Percentiles rank a stretch among this genome's conserved stretches.
Conservation (phyloP, 1,140 invertebrate genomes). For the Homalodisca vitripennis region DNA sequence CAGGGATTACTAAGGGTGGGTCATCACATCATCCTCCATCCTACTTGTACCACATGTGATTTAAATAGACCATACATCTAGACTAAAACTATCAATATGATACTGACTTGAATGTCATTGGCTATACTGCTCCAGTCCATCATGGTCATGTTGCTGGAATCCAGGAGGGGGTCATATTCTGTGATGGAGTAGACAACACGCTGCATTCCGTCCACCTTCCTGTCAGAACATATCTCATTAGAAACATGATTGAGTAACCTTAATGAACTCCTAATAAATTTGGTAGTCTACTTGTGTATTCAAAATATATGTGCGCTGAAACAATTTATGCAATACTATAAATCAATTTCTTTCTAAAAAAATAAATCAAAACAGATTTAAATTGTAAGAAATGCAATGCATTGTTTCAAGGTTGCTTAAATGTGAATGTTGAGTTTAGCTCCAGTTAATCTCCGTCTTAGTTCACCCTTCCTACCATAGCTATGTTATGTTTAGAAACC, state of each 20-base stretch:
- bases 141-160: constrained; percentile 93
- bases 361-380: neutral
- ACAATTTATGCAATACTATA: neutral
- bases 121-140: constrained; percentile 90
- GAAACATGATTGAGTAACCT: neutral
- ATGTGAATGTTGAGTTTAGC: no score
- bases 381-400: no score
- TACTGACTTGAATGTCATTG: constrained; percentile 77
- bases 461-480: no score
- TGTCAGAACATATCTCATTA: constrained; percentile 1
- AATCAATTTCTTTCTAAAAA: neutral
- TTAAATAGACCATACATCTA: neutral
- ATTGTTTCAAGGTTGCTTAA: no score
- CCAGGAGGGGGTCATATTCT: constrained; percentile 86
- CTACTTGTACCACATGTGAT: neutral
- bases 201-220: constrained; percentile 39
- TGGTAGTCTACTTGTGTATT: neutral
- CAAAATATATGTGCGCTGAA: neutral
- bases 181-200: constrained; percentile 74
- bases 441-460: no score
- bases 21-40: neutral
- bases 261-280: neutral
- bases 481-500: no score
- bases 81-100: neutral
- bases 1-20: neutral